Evolutionary conservation across 2,113 vertebrate species (phyloP), one percentile per base, ranked within the genome.

Genomic region (Misgurnus mizolepis): DNA sequence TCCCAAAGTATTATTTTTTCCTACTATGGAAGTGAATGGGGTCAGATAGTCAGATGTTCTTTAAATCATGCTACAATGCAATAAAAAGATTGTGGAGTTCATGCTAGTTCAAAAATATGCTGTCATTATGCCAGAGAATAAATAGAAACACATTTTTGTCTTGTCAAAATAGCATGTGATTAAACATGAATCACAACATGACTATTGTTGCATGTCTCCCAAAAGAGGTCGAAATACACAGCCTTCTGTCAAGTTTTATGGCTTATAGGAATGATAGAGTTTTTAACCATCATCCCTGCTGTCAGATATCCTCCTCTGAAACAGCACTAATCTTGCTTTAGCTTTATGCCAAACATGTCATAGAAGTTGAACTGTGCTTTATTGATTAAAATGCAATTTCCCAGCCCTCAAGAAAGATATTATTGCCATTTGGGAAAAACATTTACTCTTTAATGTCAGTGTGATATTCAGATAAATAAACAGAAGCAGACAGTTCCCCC

Each of bases 361-460:
- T 34, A 43, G 56, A 14, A 43, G 39, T 73, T 18, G 56, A 61
- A 74, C 71, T 11, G 17, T 61, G 60, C 40, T 3, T 2, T 61
- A 58, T 18, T 56, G 39, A 74, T 74, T 61, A 12, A 27, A 61
- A 61, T 53, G 47, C 22, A 70, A 61, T 74, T 74, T 45, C 56
- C 60, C n/a, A 43, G 56, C 17, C 55, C n/a, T 74, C 71, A 47
- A 17, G 61, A 1, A 34, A 34, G 27, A 34, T 34, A 34, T 34
- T 34, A 34, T 34, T 18, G 18, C n/a, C 77, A 79, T 47, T 15
- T 3, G 0, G 53, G 11, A 55, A 74, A 58, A n/a, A 40, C 55
- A 8, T n/a, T 43, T 40, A n/a, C 53, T 74, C 27, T 45, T 62
- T 84, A 82, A 87, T 83, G 79, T 80, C 81, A 76, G 81, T 68